Evolutionary conservation across 2,888 invertebrate genomes (phyloP).

Genomic region (Tetramorium bicarinatum): DNA sequence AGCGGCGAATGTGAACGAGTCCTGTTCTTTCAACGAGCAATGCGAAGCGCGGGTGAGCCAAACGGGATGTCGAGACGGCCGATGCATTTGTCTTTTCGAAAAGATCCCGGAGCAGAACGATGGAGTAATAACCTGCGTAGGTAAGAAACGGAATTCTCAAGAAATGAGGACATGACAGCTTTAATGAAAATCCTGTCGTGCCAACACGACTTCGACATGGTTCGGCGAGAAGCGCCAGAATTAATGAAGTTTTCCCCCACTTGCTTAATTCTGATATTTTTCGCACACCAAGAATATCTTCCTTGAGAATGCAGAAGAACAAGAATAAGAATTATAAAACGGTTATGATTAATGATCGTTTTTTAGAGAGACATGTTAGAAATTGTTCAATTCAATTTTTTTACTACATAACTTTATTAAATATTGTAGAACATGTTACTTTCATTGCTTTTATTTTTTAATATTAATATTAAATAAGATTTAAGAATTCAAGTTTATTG

Average conservation of each 20-base stretch:
- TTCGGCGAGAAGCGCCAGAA: conserved; percentile 27
- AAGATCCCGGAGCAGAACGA: conserved; percentile 91
- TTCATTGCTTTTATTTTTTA: background rate
- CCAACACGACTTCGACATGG: conserved; percentile 18
- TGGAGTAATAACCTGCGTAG: conserved; percentile 91
- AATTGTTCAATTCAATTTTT: background rate
- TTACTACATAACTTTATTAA: background rate
- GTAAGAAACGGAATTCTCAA: conserved; percentile 87
- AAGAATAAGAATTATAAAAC: background rate
- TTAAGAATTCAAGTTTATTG: background rate
- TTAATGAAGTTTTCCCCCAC: conserved; percentile 53
- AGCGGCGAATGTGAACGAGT: conserved; percentile 94
- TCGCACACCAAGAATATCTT: background rate
- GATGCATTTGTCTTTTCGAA: conserved; percentile 93
- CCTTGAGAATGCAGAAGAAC: background rate
- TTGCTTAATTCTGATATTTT: background rate
- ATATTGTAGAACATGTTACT: background rate
- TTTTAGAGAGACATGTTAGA: background rate
- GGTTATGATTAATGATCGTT: background rate
- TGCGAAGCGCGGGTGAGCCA: conserved; percentile 92
- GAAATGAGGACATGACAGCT: background rate
- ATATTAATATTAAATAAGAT: background rate
- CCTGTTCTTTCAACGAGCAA: conserved; percentile 94
- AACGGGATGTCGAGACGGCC: conserved; percentile 93
- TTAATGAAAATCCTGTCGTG: conserved; percentile 48